These are phyloP conservation scores for Takifugu ocellatus DNA, from an alignment of 2,797 vertebrate species.

Conservation along the genomic window DNA sequence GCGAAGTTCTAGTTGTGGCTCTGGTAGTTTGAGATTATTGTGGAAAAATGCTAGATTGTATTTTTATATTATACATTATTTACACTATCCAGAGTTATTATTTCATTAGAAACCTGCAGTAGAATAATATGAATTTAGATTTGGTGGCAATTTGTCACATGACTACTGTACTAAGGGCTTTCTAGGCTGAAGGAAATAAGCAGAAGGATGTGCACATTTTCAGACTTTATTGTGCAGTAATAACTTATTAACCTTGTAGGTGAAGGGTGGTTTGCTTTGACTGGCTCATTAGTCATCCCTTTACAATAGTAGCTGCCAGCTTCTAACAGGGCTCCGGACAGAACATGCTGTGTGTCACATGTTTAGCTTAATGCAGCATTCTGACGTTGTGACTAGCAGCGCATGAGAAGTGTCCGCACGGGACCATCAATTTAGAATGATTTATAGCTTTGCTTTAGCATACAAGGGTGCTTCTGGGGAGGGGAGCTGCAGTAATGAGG, in stretches of 20 bases:
- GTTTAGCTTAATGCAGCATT: conserved; percentile 43
- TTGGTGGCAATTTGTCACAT: too few species aligned
- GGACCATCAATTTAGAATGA: conserved; percentile 47
- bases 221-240: conserved; percentile 66
- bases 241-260: conserved; percentile 73
- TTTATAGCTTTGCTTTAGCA: conserved; percentile 37
- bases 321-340: conserved; percentile 33
- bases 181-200: conserved; percentile 17
- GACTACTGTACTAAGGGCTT: too few species aligned
- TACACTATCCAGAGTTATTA: too few species aligned
- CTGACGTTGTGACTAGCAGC: conserved; percentile 29
- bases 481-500: conserved; percentile 15
- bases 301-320: conserved; percentile 24
- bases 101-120: too few species aligned
- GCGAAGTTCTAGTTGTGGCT: too few species aligned
- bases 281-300: conserved; percentile 69
- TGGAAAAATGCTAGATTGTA: too few species aligned
- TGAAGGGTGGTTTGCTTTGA: conserved; percentile 58
- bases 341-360: conserved; percentile 14
- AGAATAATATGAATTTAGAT: too few species aligned
- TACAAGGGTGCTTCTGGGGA: conserved; percentile 19
- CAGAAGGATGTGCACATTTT: conserved; percentile 27
- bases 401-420: conserved; percentile 36
- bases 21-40: too few species aligned
- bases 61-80: too few species aligned